Conservation (phyloP, 2,888 invertebrate genomes). For the Dasypolia templi region DNA sequence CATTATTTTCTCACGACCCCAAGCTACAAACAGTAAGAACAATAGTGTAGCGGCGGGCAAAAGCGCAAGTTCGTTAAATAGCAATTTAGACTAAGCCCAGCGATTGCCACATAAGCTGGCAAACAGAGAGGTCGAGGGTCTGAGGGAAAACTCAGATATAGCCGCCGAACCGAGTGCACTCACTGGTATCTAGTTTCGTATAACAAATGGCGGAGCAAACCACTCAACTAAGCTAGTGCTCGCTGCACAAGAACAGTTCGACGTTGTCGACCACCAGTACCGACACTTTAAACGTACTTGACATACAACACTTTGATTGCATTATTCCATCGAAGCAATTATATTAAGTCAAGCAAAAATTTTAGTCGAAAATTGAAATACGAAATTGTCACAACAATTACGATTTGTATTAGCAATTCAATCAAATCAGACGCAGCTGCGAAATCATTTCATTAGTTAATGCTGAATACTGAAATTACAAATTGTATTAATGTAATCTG, state of each 20-base stretch:
- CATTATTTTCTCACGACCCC: constrained; percentile 42
- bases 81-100: constrained; percentile 85
- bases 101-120: constrained; percentile 83
- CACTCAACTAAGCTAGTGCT: constrained; percentile 65
- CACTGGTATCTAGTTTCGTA: constrained; percentile 77
- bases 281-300: constrained; percentile 53
- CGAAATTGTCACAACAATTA: constrained; percentile 20
- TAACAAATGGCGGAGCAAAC: constrained; percentile 74
- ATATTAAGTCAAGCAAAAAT: constrained; percentile 3
- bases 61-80: constrained; percentile 81
- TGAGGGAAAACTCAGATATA: constrained; percentile 77
- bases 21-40: constrained; percentile 61
- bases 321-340: constrained; percentile 39
- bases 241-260: constrained; percentile 63
- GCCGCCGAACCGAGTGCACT: constrained; percentile 74
- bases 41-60: constrained; percentile 62
- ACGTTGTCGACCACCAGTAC: constrained; percentile 53
- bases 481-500: constrained; percentile 26
- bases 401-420: constrained; percentile 43
- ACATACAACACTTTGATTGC: constrained; percentile 45
- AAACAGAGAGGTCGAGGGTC: constrained; percentile 77
- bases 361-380: constrained; percentile 15
- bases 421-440: constrained; percentile 40
- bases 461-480: constrained; percentile 33
- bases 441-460: constrained; percentile 44